Evolutionary conservation across 2,888 invertebrate genomes (phyloP).

Genomic region (Danaus chrysippus): DNA sequence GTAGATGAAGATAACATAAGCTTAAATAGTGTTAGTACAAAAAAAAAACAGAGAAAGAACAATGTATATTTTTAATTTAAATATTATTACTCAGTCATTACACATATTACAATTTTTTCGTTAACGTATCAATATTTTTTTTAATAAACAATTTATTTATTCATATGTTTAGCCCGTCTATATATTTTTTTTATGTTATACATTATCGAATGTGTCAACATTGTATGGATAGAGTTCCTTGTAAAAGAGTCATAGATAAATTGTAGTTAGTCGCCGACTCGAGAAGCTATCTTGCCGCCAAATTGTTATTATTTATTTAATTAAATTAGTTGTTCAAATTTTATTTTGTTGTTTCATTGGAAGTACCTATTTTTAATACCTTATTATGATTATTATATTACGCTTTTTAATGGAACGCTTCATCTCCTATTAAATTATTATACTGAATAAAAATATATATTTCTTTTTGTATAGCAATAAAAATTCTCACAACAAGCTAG

Average conservation of each 20-base stretch:
- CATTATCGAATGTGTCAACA: neutral
- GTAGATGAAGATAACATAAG: slow-evolving; percentile 3
- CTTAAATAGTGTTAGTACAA: neutral
- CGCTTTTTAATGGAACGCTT: neutral
- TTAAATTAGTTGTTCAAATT: slow-evolving; percentile 40
- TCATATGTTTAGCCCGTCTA: no score
- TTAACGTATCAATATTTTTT: no score
- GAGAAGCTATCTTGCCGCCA: slow-evolving; percentile 76
- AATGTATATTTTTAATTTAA: no score
- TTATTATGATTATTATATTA: slow-evolving; percentile 16
- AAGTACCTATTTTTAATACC: slow-evolving; percentile 19
- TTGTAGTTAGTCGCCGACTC: slow-evolving; percentile 40
- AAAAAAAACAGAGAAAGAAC: no score
- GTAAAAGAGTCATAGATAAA: slow-evolving; percentile 42
- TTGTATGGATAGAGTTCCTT: slow-evolving; percentile 58
- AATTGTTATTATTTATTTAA: slow-evolving; percentile 71
- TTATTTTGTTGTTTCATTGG: neutral
- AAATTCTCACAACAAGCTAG: no score
- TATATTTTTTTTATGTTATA: neutral
- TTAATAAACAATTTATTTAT: neutral
- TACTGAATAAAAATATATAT: neutral
- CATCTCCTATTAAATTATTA: neutral
- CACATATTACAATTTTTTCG: no score
- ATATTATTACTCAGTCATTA: no score
- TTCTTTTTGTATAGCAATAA: no score